These are phyloP conservation scores for Myotis lucifugus DNA, from an alignment of 2,113 vertebrate species.

Conservation along the genomic window DNA sequence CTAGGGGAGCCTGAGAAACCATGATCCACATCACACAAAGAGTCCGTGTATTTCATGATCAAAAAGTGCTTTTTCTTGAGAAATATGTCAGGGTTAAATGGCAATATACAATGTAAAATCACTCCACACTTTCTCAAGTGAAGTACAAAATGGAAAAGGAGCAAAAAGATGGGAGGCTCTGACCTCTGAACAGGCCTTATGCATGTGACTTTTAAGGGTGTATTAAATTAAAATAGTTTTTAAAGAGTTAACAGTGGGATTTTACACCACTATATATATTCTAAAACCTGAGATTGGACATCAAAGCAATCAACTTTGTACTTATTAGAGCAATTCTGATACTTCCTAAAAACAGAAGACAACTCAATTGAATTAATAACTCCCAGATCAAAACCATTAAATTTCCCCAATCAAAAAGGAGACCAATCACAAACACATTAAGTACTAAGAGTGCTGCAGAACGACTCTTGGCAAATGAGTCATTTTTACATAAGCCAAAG, in stretches of 20 bases:
- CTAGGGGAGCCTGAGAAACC: constrained; percentile 78
- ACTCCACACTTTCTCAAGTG: constrained; percentile 68
- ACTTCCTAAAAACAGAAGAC: constrained; percentile 74
- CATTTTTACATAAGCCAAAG: constrained; percentile 70
- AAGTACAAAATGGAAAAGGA: constrained; percentile 70
- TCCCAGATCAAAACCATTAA: constrained; percentile 67
- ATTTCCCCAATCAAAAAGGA: constrained; percentile 67
- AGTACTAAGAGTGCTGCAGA: constrained; percentile 62
- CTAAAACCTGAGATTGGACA: constrained; percentile 80
- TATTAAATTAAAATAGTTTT: constrained; percentile 66
- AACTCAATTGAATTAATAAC: constrained; percentile 65
- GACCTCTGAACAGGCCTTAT: constrained; percentile 69
- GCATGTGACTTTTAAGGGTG: constrained; percentile 46
- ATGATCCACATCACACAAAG: constrained; percentile 71
- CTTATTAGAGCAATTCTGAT: constrained; percentile 77
- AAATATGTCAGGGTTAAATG: constrained; percentile 71
- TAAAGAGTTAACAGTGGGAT: constrained; percentile 63
- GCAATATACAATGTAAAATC: constrained; percentile 74
- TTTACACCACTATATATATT: constrained; percentile 69
- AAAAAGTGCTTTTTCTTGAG: constrained; percentile 81
- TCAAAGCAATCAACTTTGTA: constrained; percentile 74
- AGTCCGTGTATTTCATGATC: constrained; percentile 72
- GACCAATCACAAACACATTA: constrained; percentile 45
- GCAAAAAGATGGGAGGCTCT: constrained; percentile 57
- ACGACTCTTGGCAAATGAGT: constrained; percentile 72